These are phyloP conservation scores for Seira ritae DNA, from an alignment of 2,888 invertebrate genomes.

Conservation along the genomic window DNA sequence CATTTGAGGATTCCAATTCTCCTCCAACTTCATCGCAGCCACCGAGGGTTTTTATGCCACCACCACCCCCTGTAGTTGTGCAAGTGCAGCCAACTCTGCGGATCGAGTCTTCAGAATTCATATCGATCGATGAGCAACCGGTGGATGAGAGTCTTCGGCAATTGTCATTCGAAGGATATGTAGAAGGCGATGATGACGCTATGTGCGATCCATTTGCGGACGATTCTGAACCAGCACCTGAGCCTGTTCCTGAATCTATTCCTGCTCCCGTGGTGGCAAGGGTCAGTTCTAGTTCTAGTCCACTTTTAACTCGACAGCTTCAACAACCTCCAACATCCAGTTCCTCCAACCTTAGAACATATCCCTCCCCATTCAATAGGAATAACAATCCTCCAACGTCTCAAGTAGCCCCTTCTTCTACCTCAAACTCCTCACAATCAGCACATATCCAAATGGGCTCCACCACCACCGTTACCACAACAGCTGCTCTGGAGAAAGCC, in stretches of 20 bases:
- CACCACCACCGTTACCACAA: too few species aligned
- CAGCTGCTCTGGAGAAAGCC: too few species aligned
- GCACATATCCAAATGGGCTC: too few species aligned
- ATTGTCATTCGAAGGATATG: slow-evolving; percentile 28
- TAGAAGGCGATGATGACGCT: slow-evolving; percentile 40
- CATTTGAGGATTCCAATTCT: too few species aligned
- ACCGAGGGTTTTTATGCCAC: not conserved
- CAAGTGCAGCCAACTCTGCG: not conserved
- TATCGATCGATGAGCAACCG: slow-evolving; percentile 12
- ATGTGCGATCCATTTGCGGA: slow-evolving; percentile 25
- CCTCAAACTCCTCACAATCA: too few species aligned
- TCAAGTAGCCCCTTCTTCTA: not conserved
- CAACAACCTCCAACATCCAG: not conserved
- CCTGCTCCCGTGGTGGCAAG: too few species aligned
- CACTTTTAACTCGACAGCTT: not conserved
- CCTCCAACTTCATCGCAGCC: too few species aligned
- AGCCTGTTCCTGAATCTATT: not conserved
- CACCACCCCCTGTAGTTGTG: not conserved
- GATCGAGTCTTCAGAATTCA: slow-evolving; percentile 21
- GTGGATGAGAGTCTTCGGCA: slow-evolving; percentile 29
- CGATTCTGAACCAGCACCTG: not conserved
- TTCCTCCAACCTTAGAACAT: not conserved
- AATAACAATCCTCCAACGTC: too few species aligned
- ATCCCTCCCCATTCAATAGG: too few species aligned
- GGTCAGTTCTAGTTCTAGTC: not conserved